Evolutionary conservation across 2,113 vertebrate species (phyloP).

Genomic region (Sphyrna mokarran): DNA sequence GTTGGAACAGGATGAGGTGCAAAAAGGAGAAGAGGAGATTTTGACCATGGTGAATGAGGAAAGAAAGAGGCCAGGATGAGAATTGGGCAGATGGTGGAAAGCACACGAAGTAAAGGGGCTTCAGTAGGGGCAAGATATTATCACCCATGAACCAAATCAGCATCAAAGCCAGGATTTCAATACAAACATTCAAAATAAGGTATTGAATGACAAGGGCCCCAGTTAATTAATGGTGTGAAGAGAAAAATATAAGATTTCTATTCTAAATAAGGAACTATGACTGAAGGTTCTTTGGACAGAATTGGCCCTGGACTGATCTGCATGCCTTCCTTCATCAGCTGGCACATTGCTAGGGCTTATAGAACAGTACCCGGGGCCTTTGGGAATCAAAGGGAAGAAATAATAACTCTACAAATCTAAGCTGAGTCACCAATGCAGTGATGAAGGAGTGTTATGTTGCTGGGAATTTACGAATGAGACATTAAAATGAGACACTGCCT

Average conservation of each 20-base stretch:
- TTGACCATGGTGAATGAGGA: no score
- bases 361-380: not conserved
- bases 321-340: not conserved
- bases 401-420: not conserved
- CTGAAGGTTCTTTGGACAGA: not conserved
- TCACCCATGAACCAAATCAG: not conserved
- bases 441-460: not conserved
- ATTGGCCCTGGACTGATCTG: not conserved
- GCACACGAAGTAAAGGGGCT: not conserved
- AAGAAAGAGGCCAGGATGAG: not conserved
- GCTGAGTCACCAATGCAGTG: not conserved
- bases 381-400: not conserved
- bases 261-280: not conserved
- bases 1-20: not conserved
- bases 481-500: no score
- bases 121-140: not conserved
- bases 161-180: not conserved
- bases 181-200: not conserved
- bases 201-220: not conserved
- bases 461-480: not conserved
- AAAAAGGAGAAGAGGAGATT: not conserved
- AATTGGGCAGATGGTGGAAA: not conserved
- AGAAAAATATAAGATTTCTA: not conserved
- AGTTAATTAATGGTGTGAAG: not conserved
- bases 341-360: not conserved